These are phyloP conservation scores for Tachina grossa DNA, from an alignment of 2,888 invertebrate genomes.

Conservation along the genomic window DNA sequence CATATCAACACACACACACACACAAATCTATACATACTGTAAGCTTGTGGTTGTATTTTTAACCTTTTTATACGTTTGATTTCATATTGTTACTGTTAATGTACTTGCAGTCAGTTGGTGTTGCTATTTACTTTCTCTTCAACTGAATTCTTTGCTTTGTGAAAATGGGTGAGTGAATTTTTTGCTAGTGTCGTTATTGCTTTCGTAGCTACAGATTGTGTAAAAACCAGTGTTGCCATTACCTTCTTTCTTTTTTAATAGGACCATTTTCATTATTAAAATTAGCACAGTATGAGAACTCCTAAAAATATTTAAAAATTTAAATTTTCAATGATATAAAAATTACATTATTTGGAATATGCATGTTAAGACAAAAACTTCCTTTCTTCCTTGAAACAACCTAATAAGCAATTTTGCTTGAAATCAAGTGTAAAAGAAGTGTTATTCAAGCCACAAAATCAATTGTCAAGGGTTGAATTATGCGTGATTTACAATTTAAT, in stretches of 20 bases:
- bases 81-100: slow-evolving; percentile 59
- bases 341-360: too few species aligned
- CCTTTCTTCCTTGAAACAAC: too few species aligned
- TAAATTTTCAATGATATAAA: too few species aligned
- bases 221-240: slow-evolving; percentile 18
- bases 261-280: background rate
- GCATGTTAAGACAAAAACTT: too few species aligned
- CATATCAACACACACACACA: background rate
- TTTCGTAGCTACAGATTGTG: slow-evolving; percentile 16
- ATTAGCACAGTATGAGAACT: too few species aligned
- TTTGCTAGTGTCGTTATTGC: slow-evolving; percentile 31
- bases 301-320: too few species aligned
- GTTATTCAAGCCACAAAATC: too few species aligned
- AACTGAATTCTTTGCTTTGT: slow-evolving; percentile 49
- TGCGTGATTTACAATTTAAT: too few species aligned
- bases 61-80: slow-evolving; percentile 57
- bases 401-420: too few species aligned
- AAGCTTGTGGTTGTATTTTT: slow-evolving; percentile 11
- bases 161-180: slow-evolving; percentile 54
- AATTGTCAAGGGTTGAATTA: too few species aligned
- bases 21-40: background rate
- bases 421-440: too few species aligned
- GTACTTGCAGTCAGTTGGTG: slow-evolving; percentile 31
- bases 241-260: too few species aligned
- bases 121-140: slow-evolving; percentile 7